Evolutionary conservation across 2,113 vertebrate genomes (phyloP).

Genomic region (Nettapus auritus): DNA sequence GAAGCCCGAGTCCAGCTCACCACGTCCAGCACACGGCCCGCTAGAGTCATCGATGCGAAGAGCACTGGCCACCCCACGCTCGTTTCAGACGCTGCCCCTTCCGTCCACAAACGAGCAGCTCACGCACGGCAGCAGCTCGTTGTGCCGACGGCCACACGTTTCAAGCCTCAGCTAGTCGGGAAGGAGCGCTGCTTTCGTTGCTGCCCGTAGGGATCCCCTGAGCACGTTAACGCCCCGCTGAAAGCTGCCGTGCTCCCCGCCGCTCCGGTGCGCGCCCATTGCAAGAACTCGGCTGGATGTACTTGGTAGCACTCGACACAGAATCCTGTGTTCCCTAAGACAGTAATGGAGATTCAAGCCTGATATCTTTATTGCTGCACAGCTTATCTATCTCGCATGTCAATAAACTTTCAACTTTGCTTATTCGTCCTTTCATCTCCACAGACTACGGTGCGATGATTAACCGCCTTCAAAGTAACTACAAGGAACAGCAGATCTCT

Average conservation of each 20-base stretch:
- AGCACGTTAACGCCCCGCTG: neutral
- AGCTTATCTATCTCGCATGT: slow-evolving; percentile 36
- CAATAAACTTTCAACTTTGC: slow-evolving; percentile 50
- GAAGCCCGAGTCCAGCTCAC: neutral
- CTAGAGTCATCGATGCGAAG: rapidly evolving
- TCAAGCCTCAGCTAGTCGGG: neutral
- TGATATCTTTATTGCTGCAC: slow-evolving; percentile 27
- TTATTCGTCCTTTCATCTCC: slow-evolving; percentile 29
- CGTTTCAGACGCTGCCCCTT: neutral
- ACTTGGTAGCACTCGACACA: neutral
- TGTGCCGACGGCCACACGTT: rapidly evolving
- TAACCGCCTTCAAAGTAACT: neutral
- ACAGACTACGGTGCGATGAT: neutral
- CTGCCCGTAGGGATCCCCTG: neutral
- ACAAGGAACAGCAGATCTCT: neutral
- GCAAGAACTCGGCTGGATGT: neutral
- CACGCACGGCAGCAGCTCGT: neutral
- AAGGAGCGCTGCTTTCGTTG: neutral
- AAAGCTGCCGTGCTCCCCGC: neutral
- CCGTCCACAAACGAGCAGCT: neutral
- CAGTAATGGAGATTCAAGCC: slow-evolving; percentile 25
- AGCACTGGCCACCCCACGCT: rapidly evolving
- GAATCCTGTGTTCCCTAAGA: neutral
- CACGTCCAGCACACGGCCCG: rapidly evolving
- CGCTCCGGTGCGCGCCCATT: neutral